These are phyloP conservation scores for Trogon surrucura DNA, from an alignment of 2,113 vertebrate species.

Conservation along the genomic window DNA sequence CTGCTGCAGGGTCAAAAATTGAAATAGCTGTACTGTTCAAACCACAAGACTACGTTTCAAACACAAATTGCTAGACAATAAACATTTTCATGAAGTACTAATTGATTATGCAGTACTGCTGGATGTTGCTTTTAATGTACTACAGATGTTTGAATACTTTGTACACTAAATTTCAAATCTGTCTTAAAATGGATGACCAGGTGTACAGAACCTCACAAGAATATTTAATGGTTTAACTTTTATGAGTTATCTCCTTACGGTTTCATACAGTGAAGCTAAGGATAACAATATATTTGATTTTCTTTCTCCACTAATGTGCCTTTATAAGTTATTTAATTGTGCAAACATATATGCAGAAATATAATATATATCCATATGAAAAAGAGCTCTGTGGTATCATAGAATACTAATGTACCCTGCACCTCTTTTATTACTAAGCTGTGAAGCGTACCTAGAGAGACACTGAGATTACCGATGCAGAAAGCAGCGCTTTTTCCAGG, in stretches of 20 bases:
- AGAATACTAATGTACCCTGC: slow-evolving; percentile 1
- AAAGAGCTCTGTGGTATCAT: not conserved
- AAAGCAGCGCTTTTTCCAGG: not conserved
- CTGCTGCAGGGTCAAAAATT: not conserved
- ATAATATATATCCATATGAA: not conserved
- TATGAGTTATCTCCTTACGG: not conserved
- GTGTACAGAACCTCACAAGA: not conserved
- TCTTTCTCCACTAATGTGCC: not conserved
- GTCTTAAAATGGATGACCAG: not conserved
- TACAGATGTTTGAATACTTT: not conserved
- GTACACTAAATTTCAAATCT: not conserved
- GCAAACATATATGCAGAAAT: not conserved
- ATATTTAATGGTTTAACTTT: not conserved
- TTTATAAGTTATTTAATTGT: slow-evolving; percentile 9
- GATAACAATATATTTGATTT: not conserved
- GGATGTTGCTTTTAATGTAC: not conserved
- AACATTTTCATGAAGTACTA: not conserved
- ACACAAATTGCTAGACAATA: not conserved
- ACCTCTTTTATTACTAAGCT: not conserved
- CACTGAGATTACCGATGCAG: not conserved
- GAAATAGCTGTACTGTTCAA: not conserved
- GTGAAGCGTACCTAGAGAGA: not conserved
- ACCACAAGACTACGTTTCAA: not conserved
- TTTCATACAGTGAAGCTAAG: not conserved
- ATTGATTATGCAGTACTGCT: not conserved